Evolutionary conservation across 2,888 invertebrate species (phyloP).

Genomic region (Tricholauxania praeusta): DNA sequence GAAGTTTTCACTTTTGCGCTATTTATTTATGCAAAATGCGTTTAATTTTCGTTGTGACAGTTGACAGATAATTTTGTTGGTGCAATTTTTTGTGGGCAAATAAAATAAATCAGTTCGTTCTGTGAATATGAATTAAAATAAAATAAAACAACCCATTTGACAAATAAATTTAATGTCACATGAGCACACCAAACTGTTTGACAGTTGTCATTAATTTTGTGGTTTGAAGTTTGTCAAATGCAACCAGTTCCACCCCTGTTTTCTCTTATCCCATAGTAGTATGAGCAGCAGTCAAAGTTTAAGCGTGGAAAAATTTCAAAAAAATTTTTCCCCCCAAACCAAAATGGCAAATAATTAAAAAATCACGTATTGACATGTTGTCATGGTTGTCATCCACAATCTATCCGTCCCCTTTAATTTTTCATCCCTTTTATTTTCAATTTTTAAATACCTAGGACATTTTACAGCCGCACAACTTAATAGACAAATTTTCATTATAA

Average conservation of each 20-base stretch:
- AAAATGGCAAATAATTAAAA: conserved; percentile 14
- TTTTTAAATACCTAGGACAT: too few species aligned
- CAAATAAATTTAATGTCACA: neutral
- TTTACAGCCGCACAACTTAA: conserved; percentile 8
- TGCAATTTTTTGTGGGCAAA: neutral
- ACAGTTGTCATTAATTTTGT: conserved; percentile 39
- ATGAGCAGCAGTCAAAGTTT: neutral
- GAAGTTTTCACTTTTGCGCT: too few species aligned
- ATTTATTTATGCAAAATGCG: too few species aligned
- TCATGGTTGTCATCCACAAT: too few species aligned
- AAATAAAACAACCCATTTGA: neutral
- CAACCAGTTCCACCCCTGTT: conserved; percentile 30
- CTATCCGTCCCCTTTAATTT: neutral
- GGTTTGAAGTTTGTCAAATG: conserved; percentile 41
- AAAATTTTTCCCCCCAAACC: neutral
- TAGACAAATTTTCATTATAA: conserved; percentile 35
- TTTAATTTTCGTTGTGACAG: too few species aligned
- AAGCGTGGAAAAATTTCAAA: neutral
- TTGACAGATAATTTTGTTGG: neutral
- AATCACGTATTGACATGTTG: conserved; percentile 23
- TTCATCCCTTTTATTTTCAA: too few species aligned
- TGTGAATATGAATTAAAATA: neutral
- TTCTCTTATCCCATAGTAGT: conserved; percentile 16
- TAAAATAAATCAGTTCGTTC: neutral
- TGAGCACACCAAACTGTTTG: neutral